phyloP scores from a whole-genome alignment of 2,797 vertebrate species.

The Muscicapa striata region DNA sequence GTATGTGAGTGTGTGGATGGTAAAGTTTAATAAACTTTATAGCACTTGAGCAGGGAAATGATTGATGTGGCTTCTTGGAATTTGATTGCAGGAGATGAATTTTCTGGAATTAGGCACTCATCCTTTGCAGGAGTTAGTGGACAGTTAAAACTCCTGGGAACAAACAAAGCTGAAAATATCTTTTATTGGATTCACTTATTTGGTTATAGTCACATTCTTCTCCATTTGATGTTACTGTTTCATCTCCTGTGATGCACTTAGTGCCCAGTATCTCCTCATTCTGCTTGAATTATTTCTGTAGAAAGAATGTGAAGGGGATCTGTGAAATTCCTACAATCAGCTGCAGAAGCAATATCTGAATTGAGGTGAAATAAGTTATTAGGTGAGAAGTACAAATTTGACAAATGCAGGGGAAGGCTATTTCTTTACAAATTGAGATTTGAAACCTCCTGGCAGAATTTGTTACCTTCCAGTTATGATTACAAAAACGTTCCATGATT shows the following conservation, averaged over 20 bases:
- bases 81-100: neutral
- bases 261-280: neutral
- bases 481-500: conserved; percentile 15
- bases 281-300: neutral
- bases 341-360: neutral
- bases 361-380: neutral
- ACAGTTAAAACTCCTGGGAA: neutral
- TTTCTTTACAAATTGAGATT: neutral
- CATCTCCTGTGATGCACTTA: neutral
- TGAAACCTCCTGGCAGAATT: conserved; percentile 23
- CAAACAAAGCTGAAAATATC: neutral
- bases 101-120: neutral
- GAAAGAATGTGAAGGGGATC: neutral
- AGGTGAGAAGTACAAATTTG: conserved; percentile 1
- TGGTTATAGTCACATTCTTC: neutral
- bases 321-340: neutral
- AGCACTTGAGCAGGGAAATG: neutral
- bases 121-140: neutral
- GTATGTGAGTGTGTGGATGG: neutral
- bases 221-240: neutral
- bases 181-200: neutral
- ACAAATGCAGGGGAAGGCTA: neutral
- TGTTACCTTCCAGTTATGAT: conserved; percentile 14
- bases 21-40: neutral
- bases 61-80: neutral